Evolutionary conservation across 1,140 invertebrate species (phyloP).

Genomic region (Heliconius congener): DNA sequence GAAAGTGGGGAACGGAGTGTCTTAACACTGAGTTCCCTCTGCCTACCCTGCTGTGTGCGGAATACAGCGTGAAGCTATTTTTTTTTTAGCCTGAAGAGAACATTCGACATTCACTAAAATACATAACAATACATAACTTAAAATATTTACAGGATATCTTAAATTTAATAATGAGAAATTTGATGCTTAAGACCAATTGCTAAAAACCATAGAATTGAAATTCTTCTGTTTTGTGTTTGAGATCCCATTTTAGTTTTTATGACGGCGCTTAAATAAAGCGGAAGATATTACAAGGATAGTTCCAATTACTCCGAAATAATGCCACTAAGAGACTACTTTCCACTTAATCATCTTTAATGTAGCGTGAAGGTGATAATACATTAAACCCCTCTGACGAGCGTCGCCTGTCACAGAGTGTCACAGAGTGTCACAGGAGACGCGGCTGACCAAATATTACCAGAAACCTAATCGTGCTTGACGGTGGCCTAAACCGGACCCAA

Average conservation of each 20-base stretch:
- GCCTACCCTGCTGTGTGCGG: no score
- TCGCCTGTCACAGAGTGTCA: not conserved
- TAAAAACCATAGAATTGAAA: not conserved
- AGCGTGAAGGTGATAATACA: constrained; percentile 44
- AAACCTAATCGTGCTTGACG: constrained; percentile 50
- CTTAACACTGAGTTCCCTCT: no score
- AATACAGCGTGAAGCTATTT: no score
- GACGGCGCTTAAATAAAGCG: constrained; percentile 3
- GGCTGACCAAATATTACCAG: constrained; percentile 58
- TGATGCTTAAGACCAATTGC: not conserved
- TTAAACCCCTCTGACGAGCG: constrained; percentile 48
- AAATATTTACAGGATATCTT: no score
- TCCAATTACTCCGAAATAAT: constrained; percentile 10
- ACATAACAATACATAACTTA: no score
- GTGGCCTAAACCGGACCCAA: constrained; percentile 51
- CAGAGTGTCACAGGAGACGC: constrained; percentile 39
- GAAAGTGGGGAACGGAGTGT: no score
- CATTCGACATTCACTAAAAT: not conserved
- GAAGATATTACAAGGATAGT: not conserved
- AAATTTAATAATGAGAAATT: no score
- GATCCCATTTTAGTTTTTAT: not conserved
- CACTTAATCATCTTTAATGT: constrained; percentile 30
- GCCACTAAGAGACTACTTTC: constrained; percentile 23
- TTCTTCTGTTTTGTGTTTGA: not conserved
- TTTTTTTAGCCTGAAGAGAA: not conserved